Evolutionary conservation across 37 sponge, comb jelly and placozoan genomes (phyloP).

Genomic region (Spongilla lacustris): DNA sequence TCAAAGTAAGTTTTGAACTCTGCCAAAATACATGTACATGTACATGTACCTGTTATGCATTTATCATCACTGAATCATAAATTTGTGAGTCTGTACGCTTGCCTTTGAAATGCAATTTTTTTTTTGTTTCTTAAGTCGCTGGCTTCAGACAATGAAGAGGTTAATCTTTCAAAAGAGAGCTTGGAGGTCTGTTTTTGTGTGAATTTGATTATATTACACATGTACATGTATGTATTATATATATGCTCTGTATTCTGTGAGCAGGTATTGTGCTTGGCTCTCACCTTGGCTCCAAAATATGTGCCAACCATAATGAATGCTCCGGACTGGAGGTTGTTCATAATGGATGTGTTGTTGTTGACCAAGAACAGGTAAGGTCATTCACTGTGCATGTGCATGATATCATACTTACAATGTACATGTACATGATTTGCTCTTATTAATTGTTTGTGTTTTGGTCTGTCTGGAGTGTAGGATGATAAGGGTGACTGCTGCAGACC

Average conservation of each 20-base stretch:
- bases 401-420: no score
- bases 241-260: slow-evolving; percentile 13
- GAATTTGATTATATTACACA: background rate
- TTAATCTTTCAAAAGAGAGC: background rate
- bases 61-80: no score
- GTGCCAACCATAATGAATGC: slow-evolving; percentile 40
- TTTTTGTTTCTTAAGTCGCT: background rate
- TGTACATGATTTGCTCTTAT: no score
- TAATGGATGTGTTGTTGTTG: slow-evolving; percentile 61
- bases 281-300: slow-evolving; percentile 48
- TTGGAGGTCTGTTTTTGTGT: background rate
- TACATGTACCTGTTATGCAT: background rate
- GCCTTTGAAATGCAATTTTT: background rate
- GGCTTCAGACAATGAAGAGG: background rate
- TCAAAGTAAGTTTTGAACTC: slow-evolving; percentile 27
- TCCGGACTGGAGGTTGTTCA: slow-evolving; percentile 67
- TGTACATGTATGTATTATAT: background rate
- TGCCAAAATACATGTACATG: background rate
- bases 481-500: slow-evolving; percentile 74
- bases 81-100: no score
- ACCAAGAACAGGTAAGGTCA: slow-evolving; percentile 79
- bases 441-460: background rate
- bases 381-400: no score
- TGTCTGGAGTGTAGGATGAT: slow-evolving; percentile 52
- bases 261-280: slow-evolving; percentile 53